Base-by-base conservation (phyloP, 2,797 vertebrate genomes). In the Anabacerthia variegaticeps region DNA sequence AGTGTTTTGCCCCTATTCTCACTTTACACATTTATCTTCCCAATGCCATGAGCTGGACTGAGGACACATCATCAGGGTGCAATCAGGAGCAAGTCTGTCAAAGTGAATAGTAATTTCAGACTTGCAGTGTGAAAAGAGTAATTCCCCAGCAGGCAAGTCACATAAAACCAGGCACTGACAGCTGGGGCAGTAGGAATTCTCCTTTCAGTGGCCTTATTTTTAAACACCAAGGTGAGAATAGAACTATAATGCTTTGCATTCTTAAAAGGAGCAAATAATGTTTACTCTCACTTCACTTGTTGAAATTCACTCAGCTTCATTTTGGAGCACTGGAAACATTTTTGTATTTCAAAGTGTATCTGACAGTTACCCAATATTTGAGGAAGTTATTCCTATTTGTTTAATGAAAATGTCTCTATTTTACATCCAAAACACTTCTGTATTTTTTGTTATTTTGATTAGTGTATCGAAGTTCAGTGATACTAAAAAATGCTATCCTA, bases 101-200 rank as follows among this genome's bases (percentile, higher is more conserved):
- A 71, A 96, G 80, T 49, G 30, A 66, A 63, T 34, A 65, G 67
- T 68, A 61, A 85, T 94, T 96, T 89, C 46, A 81, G 41, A n/a
- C 44, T 91, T 96, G 48, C 36, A 41, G 8, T 21, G 59, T 86
- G 44, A 76, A 89, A 91, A 75, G 41, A 82, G 9, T 27, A 88
- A 67, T 55, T 91, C n/a, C 43, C 23, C 49, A 81, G 26, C 41
- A 86, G 55, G n/a, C 62, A 94, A 63, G 83, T 63, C 3, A 16
- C 63, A 80, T 88, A 41, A 90, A 89, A 5, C 37, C 76, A 66
- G 9, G 19, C 41, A 58, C 75, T 95, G 92, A 79, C n/a, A 93
- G 49, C 32, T 65, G 85, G 62, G 67, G 24, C 13, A 66, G 14
- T 34, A 28, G 32, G 67, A 92, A 67, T 76, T 85, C 63, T 71